Conservation (phyloP, 2,888 invertebrate species). For the Tanypteryx hageni region DNA sequence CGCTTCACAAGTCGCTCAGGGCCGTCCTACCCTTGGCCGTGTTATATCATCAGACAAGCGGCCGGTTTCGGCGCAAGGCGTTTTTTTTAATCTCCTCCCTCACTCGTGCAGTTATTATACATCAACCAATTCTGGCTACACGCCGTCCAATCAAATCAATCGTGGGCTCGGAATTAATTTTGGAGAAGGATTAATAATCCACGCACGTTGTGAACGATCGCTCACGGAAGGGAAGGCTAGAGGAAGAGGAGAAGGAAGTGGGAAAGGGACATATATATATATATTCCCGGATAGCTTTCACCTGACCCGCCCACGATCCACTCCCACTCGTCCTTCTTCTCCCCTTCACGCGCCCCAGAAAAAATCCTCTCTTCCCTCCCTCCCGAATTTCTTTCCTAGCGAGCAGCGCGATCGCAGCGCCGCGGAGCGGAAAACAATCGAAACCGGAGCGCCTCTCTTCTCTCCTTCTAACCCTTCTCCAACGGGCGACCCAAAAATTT, state of each 20-base stretch:
- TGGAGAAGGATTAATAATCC: background rate
- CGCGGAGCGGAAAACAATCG: no score
- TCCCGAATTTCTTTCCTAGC: background rate
- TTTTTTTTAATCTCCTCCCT: background rate
- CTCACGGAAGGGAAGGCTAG: no score
- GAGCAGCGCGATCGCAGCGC: background rate
- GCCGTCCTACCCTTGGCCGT: no score
- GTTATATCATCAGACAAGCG: background rate
- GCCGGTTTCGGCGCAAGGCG: background rate
- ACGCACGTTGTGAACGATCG: background rate
- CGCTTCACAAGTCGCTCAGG: no score
- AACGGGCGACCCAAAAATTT: no score
- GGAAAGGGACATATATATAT: no score
- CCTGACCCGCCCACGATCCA: background rate
- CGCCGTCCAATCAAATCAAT: background rate
- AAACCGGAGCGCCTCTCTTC: no score
- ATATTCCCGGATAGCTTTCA: background rate
- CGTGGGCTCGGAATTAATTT: background rate
- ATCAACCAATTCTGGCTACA: background rate
- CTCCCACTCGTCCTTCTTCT: background rate
- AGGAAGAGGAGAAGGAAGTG: no score
- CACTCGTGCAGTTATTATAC: background rate
- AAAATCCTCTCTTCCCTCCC: background rate
- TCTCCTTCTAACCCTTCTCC: no score
- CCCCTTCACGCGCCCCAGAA: background rate